Percentiles rank a stretch among this genome's conserved stretches.
These are phyloP conservation scores for Ecliptopera silaceata DNA, from an alignment of 2,888 invertebrate genomes.

Conservation along the genomic window DNA sequence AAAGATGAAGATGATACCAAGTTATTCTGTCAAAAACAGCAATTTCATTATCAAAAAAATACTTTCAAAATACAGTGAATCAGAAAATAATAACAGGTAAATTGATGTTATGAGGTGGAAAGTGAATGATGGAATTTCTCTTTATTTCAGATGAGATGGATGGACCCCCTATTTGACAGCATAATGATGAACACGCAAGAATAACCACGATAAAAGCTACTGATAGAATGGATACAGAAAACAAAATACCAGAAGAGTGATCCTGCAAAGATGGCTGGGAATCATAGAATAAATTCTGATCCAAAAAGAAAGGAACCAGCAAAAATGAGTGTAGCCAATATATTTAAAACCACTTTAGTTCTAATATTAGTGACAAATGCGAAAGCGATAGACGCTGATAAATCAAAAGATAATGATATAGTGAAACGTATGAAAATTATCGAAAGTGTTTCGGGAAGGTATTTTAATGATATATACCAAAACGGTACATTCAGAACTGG, in stretches of 20 bases:
- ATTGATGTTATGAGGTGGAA: neutral
- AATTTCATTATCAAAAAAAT: neutral
- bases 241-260: neutral
- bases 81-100: neutral
- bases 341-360: slow-evolving; percentile 51
- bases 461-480: slow-evolving; percentile 67
- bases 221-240: slow-evolving; percentile 14
- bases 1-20: slow-evolving; percentile 3
- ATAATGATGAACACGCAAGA: slow-evolving; percentile 9
- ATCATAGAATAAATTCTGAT: slow-evolving; percentile 17
- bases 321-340: slow-evolving; percentile 37
- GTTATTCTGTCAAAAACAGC: neutral
- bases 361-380: slow-evolving; percentile 55
- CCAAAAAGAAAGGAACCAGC: slow-evolving; percentile 13
- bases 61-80: neutral
- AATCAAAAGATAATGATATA: slow-evolving; percentile 53
- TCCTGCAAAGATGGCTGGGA: slow-evolving; percentile 23
- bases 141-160: slow-evolving; percentile 52
- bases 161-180: slow-evolving; percentile 31
- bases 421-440: slow-evolving; percentile 60
- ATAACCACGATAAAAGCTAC: slow-evolving; percentile 5
- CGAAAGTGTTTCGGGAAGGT: slow-evolving; percentile 64
- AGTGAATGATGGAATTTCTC: slow-evolving; percentile 32
- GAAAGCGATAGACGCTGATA: slow-evolving; percentile 44
- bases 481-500: slow-evolving; percentile 81